These are phyloP conservation scores for Odontocerum albicorne DNA, from an alignment of 2,888 invertebrate genomes.

Conservation along the genomic window DNA sequence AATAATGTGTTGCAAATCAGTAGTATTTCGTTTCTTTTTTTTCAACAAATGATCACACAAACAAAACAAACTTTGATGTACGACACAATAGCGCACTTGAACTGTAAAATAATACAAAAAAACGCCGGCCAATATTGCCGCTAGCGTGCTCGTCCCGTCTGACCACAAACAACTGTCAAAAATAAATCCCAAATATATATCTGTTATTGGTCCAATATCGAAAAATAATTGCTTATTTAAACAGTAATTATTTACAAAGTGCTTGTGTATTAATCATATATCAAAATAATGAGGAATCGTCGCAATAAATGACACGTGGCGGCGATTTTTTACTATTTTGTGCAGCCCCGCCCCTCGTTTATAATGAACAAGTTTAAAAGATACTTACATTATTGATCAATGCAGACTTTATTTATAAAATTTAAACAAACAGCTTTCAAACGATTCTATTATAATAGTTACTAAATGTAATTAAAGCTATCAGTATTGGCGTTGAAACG, in stretches of 20 bases:
- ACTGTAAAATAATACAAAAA: too few species aligned
- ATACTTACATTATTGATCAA: constrained; percentile 5
- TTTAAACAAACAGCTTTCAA: too few species aligned
- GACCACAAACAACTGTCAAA: constrained; percentile 35
- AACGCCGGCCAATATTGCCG: constrained; percentile 23
- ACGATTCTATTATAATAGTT: background rate
- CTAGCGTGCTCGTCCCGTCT: constrained; percentile 33
- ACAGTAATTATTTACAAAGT: background rate
- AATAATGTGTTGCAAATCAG: too few species aligned
- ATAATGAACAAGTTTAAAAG: constrained; percentile 1
- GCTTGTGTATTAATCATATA: background rate
- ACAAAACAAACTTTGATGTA: background rate
- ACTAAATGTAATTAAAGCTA: constrained; percentile 1
- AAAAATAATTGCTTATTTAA: background rate
- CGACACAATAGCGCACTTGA: background rate
- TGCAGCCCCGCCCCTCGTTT: constrained; percentile 34
- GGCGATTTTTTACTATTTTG: constrained; percentile 38
- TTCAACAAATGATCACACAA: background rate
- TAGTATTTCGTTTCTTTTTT: too few species aligned
- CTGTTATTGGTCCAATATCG: background rate
- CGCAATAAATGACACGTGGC: constrained; percentile 37
- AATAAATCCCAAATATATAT: constrained; percentile 22
- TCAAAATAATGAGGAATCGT: constrained; percentile 8
- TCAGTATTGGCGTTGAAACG: constrained; percentile 21
- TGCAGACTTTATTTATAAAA: background rate